Base-by-base conservation (phyloP, 2,113 vertebrate species). In the Chascanopsetta lugubris region DNA sequence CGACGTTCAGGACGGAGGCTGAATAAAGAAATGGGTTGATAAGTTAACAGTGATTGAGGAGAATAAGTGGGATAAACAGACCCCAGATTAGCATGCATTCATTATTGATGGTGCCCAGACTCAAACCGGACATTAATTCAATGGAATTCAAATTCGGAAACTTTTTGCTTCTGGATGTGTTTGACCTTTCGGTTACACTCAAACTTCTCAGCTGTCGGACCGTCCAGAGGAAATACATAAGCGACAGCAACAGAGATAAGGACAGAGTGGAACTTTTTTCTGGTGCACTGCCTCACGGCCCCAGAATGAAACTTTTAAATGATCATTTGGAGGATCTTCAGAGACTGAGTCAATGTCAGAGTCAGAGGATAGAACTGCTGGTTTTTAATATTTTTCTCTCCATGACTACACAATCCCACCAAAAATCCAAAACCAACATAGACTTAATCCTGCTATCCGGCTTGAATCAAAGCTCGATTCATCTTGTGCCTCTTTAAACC, bases 51-150 rank as follows among this genome's bases (percentile, higher is more conserved):
- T 64, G 40, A 75, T 54, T 70, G 48, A 77, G 62, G 56, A 69
- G 30, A 43, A 70, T 51, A 65, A 72, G 51, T 50, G 46, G 56
- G 61, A 61, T 63, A 77, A 76, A 75, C 63, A 61, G 46, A 24
- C 27, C 27, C 42, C 34, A 45, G 24, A 62, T 56, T 67, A 40
- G 76, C 11, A 56, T 36, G 15, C 43, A 81, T 85, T 51, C 21
- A 83, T 75, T 82, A 84, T 79, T 80, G 59, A 88, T 62, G 15
- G 5, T 45, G 29, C 25, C 17, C 38, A 64, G 42, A 6, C 57
- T 46, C 8, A 26, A 77, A n/a, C n/a, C n/a, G n/a, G 59, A 57
- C 38, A 24, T 15, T 38, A 38, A 38, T 38, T 38, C 34, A 38
- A 13, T 38, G 55, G 20, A 63, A 60, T 84, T 84, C 43, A 72